phyloP scores from a whole-genome alignment of 1,140 invertebrate species.

The Elymnias hypermnestra region DNA sequence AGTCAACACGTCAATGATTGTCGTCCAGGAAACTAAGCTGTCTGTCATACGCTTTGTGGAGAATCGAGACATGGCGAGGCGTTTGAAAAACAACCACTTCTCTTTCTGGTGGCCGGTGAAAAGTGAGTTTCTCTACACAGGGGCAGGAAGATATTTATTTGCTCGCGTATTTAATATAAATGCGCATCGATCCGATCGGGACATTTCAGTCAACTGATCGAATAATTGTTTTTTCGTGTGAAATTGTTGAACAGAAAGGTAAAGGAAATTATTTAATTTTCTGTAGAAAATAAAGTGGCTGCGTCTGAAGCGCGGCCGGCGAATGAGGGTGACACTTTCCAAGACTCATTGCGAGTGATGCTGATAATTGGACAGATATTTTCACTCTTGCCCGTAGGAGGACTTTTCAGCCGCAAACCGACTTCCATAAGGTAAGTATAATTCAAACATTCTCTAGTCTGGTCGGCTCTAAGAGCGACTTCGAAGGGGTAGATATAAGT shows the following conservation, averaged over 20 bases:
- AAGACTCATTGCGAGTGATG: slow-evolving; percentile 35
- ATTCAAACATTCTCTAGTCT: too few species aligned
- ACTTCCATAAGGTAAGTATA: slow-evolving; percentile 39
- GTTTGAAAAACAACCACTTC: slow-evolving; percentile 3
- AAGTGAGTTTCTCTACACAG: too few species aligned
- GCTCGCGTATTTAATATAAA: too few species aligned
- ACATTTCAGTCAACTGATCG: too few species aligned
- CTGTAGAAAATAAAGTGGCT: slow-evolving; percentile 48
- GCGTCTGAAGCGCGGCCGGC: slow-evolving; percentile 21
- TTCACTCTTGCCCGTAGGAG: slow-evolving; percentile 44
- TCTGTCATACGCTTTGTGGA: not conserved
- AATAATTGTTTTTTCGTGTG: too few species aligned
- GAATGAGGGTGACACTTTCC: slow-evolving; percentile 38
- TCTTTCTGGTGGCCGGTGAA: slow-evolving; percentile 22
- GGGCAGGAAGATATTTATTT: too few species aligned
- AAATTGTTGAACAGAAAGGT: too few species aligned
- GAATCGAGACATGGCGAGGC: not conserved
- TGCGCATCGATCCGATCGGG: too few species aligned
- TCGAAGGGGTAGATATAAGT: too few species aligned
- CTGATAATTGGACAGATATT: slow-evolving; percentile 49
- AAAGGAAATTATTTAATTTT: not conserved
- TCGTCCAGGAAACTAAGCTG: not conserved
- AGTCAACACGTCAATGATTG: slow-evolving; percentile 1
- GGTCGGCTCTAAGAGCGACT: too few species aligned
- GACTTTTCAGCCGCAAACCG: slow-evolving; percentile 32